phyloP scores from a whole-genome alignment of 1,140 invertebrate genomes.

The Brachionus rubens region DNA sequence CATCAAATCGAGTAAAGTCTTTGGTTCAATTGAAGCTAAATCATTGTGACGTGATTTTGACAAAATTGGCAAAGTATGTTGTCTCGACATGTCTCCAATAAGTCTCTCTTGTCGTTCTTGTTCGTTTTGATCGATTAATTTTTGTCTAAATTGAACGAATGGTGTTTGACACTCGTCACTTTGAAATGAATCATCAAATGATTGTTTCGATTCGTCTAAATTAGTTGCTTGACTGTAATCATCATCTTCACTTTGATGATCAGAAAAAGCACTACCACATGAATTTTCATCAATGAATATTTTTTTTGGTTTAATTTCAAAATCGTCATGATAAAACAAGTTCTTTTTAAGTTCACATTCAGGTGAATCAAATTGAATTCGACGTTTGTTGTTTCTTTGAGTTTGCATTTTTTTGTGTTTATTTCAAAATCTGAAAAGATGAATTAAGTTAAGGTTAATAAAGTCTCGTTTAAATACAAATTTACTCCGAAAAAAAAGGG shows the following conservation, averaged over 20 bases:
- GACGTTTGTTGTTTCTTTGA: not conserved
- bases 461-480: no score
- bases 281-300: not conserved
- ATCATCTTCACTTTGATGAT: not conserved
- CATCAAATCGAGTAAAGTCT: slow-evolving; percentile 13
- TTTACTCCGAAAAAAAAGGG: no score
- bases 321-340: not conserved
- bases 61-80: slow-evolving; percentile 7
- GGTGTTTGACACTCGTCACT: not conserved
- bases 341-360: not conserved
- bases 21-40: slow-evolving; percentile 17
- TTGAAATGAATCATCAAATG: not conserved
- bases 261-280: slow-evolving; percentile 8
- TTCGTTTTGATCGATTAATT: not conserved
- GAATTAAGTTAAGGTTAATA: no score
- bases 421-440: not conserved
- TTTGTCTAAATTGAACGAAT: not conserved
- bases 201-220: not conserved
- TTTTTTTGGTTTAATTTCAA: not conserved
- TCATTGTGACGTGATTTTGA: not conserved
- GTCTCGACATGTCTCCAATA: slow-evolving; percentile 16
- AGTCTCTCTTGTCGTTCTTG: not conserved
- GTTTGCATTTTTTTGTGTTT: not conserved
- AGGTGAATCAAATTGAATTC: slow-evolving; percentile 7
- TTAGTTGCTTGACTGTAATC: not conserved